A percentile compares a stretch with the other conserved stretches of the same genome.
Evolutionary conservation across 2,797 vertebrate genomes (phyloP).

Genomic region (Poeciliopsis presidionis): DNA sequence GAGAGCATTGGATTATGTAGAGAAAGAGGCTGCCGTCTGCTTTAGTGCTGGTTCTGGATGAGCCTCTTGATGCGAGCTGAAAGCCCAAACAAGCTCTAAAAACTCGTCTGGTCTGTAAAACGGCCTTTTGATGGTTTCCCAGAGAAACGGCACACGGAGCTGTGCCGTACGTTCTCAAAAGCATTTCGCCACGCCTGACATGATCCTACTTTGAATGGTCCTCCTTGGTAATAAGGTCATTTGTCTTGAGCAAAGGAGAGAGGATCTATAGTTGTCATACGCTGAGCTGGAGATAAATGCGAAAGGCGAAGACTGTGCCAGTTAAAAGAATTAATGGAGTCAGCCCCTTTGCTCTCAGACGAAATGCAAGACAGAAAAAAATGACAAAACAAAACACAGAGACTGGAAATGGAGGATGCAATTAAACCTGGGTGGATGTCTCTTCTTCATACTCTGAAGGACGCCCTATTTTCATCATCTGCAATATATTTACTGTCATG

Average conservation of each 20-base stretch:
- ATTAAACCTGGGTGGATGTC: conserved; percentile 28
- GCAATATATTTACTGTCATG: conserved; percentile 3
- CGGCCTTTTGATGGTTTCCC: conserved; percentile 54
- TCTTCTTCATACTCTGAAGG: conserved; percentile 13
- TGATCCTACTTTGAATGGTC: conserved; percentile 77
- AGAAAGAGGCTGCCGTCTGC: conserved; percentile 21
- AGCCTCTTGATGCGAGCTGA: conserved; percentile 44
- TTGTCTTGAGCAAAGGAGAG: conserved; percentile 76
- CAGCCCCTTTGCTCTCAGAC: conserved; percentile 25
- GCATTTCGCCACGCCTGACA: conserved; percentile 60
- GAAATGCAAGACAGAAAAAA: conserved; percentile 3
- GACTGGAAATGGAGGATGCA: conserved; percentile 26
- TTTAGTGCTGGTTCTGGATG: conserved; percentile 32
- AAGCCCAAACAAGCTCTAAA: conserved; percentile 51
- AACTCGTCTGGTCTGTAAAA: conserved; percentile 44
- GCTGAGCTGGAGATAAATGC: conserved; percentile 70
- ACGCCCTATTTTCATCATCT: not conserved
- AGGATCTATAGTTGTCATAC: conserved; percentile 74
- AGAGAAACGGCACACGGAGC: conserved; percentile 24
- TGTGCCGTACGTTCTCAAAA: conserved; percentile 54
- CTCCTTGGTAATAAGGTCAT: conserved; percentile 75
- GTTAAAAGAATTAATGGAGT: conserved; percentile 48
- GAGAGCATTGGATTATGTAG: conserved; percentile 31
- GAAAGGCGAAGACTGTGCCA: conserved; percentile 53
- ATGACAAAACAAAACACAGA: conserved; percentile 15